Base-by-base conservation (phyloP, 2,888 invertebrate species). In the Ornithoptera alexandrae region DNA sequence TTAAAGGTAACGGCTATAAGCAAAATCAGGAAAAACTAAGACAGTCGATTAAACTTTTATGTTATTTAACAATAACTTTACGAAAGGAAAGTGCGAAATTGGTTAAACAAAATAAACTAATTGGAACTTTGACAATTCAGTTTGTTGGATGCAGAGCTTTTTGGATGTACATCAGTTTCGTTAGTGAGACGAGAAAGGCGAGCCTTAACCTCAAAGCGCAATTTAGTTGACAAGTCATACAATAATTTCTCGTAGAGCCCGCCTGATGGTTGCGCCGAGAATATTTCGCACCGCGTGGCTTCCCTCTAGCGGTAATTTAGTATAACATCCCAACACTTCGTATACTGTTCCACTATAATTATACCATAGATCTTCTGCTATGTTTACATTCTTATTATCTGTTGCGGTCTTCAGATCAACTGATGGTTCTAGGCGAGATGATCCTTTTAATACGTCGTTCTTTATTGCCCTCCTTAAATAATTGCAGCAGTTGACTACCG, bases 201-300 rank as follows among this genome's bases (percentile, higher is more conserved):
- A 65, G 69, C 57, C 46, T 69, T 69, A 65, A 69, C 69, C 65
- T 66, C 57, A 62, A 42, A 69, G 57, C 36, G 69, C 69, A 65
- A 69, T 69, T 69, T 69, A 65, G 62, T 69, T 69, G 69, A 69
- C 69, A 69, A 65, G 69, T 69, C 69, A 69, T 69, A 69, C 69
- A 69, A 69, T 69, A 65, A 69, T 62, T 69, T 69, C 69, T 69
- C 69, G 62, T 69, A 62, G 62, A 62, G 42, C 61, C 22, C 69
- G 69, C 69, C 62, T 58, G 69, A 69, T 69, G 69, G 69, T 57
- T 50, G 65, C 53, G 62, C 69, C 46, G 70, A 70, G 70, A 66
- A 66, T 70, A 70, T 62, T 66, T 58, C 58, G 62, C 39, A 66
- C 58, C 69, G 39, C 62, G 66, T 58, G 58, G 62, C 50, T 70